Evolutionary conservation across 2,888 invertebrate species (phyloP).

Genomic region (Troglohyphantes excavatus): DNA sequence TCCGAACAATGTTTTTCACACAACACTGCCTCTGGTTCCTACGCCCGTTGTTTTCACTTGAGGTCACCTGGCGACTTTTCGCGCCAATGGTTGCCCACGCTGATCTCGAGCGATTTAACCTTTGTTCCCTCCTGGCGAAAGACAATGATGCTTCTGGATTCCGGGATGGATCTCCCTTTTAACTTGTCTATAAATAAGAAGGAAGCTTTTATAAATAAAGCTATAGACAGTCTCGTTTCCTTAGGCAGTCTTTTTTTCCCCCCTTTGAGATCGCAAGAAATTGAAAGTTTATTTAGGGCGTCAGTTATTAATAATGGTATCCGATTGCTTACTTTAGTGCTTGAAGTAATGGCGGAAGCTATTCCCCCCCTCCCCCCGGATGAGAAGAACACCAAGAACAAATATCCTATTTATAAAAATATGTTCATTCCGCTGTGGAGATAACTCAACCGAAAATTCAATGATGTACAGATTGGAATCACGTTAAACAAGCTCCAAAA

Average conservation of each 20-base stretch:
- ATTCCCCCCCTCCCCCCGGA: too few relatives aligned
- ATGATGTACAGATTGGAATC: too few relatives aligned
- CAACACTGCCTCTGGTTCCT: conserved; percentile 34
- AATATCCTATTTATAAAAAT: too few relatives aligned
- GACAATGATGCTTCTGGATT: conserved; percentile 31
- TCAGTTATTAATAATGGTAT: conserved; percentile 3
- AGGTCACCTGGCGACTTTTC: conserved; percentile 37
- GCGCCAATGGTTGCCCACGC: conserved; percentile 37
- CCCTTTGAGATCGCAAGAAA: neutral
- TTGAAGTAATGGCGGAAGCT: neutral
- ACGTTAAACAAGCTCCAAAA: too few relatives aligned
- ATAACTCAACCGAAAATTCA: too few relatives aligned
- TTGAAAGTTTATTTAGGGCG: conserved; percentile 18
- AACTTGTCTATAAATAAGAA: conserved; percentile 39
- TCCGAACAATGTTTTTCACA: conserved; percentile 67
- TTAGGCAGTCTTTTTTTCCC: neutral
- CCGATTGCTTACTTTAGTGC: neutral
- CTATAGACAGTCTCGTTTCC: conserved; percentile 7
- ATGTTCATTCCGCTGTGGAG: too few relatives aligned
- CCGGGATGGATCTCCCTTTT: neutral
- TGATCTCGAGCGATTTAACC: conserved; percentile 60
- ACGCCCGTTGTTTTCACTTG: conserved; percentile 47
- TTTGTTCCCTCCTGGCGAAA: conserved; percentile 43
- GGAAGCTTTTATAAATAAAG: conserved; percentile 64
- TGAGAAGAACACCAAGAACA: too few relatives aligned